phyloP scores from a whole-genome alignment of 92 coral and sea anemone species.

The Palythoa caribaeorum region DNA sequence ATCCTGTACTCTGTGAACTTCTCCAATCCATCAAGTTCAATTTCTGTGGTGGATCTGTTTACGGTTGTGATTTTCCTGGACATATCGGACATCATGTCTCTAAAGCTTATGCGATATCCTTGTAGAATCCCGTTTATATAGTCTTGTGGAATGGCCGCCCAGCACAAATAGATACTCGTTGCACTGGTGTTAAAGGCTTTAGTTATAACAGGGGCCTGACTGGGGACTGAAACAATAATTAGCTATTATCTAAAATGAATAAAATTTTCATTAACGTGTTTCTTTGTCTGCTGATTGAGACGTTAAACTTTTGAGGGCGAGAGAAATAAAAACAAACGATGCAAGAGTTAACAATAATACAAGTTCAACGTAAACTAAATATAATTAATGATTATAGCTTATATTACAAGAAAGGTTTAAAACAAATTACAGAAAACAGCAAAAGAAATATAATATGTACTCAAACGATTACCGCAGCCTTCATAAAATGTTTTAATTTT shows the following conservation, averaged over 20 bases:
- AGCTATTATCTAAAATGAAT: background rate
- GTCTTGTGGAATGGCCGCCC: slow-evolving; percentile 20
- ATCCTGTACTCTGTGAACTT: slow-evolving; percentile 33
- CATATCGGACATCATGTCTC: background rate
- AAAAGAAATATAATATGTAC: too few species aligned
- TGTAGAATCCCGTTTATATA: slow-evolving; percentile 28
- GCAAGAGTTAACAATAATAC: too few species aligned
- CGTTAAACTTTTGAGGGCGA: too few species aligned
- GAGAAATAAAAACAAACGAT: too few species aligned
- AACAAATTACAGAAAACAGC: too few species aligned
- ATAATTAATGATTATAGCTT: too few species aligned
- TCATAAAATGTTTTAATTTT: too few species aligned
- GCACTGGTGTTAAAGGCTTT: slow-evolving; percentile 24
- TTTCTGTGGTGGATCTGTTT: background rate
- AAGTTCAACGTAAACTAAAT: too few species aligned
- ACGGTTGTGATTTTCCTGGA: background rate
- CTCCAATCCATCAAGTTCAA: background rate
- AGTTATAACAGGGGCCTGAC: slow-evolving; percentile 7
- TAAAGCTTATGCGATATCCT: slow-evolving; percentile 6
- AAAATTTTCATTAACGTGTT: background rate
- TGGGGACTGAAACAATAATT: background rate
- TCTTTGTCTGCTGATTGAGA: background rate
- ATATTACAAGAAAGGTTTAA: too few species aligned
- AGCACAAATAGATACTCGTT: background rate
- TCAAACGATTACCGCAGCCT: too few species aligned